phyloP scores from a whole-genome alignment of 1,140 invertebrate species.

The Pseudomyrmex sp. region DNA sequence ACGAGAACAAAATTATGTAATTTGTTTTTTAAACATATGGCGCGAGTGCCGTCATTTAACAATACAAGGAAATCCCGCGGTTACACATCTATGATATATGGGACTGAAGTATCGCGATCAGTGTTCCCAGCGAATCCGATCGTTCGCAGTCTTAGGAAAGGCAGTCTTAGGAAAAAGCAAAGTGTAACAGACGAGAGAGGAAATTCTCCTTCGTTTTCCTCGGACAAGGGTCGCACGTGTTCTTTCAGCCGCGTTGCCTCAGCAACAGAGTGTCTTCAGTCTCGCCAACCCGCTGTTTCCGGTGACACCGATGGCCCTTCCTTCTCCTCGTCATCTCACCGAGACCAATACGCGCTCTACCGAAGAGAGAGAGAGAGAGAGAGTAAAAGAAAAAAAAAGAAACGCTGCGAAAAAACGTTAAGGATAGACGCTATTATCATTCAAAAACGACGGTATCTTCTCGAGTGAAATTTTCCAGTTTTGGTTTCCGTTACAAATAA shows the following conservation, averaged over 20 bases:
- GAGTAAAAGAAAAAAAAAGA: conserved; percentile 21
- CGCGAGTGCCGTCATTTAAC: not conserved
- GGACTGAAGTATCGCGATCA: conserved; percentile 48
- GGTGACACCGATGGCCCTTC: conserved; percentile 75
- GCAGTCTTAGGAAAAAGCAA: conserved; percentile 42
- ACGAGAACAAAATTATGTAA: not conserved
- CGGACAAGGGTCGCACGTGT: conserved; percentile 63
- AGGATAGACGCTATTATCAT: conserved; percentile 64
- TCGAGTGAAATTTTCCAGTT: conserved; percentile 23
- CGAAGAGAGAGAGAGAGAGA: not conserved
- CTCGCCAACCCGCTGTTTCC: conserved; percentile 79
- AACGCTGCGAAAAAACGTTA: conserved; percentile 47
- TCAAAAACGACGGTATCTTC: conserved; percentile 42
- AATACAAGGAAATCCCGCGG: conserved; percentile 15
- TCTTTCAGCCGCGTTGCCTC: conserved; percentile 78
- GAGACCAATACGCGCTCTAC: conserved; percentile 48
- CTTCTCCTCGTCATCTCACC: conserved; percentile 65
- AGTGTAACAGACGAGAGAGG: conserved; percentile 30
- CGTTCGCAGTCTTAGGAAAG: conserved; percentile 63
- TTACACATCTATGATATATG: not conserved
- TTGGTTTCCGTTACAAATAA: not conserved
- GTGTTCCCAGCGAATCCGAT: conserved; percentile 45
- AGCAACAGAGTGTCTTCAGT: conserved; percentile 80
- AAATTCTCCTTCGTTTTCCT: conserved; percentile 47
- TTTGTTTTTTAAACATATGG: conserved; percentile 17